Percentiles rank a stretch among this genome's conserved stretches.
These are phyloP conservation scores for Pandemis heparana DNA, from an alignment of 2,888 invertebrate species.

Conservation along the genomic window DNA sequence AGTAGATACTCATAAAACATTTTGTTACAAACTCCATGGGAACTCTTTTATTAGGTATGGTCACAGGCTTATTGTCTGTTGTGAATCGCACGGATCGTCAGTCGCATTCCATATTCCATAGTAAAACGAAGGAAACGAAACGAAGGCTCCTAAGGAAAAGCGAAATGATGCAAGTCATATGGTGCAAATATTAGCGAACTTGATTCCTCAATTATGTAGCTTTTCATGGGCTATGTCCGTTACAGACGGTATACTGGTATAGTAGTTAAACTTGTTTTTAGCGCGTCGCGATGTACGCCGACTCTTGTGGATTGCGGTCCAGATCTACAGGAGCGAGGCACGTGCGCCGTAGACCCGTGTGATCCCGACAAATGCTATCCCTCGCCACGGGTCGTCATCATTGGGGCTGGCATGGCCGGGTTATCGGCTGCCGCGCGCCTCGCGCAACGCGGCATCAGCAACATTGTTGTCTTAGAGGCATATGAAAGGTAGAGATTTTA, in stretches of 20 bases:
- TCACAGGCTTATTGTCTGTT: neutral
- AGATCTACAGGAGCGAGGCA: slow-evolving; percentile 68
- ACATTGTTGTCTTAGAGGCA: slow-evolving; percentile 90
- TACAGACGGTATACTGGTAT: neutral
- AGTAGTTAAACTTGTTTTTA: neutral
- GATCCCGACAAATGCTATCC: slow-evolving; percentile 63
- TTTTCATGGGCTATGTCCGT: neutral
- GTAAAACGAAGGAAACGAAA: no score
- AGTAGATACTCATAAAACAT: neutral
- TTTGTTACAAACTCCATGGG: neutral
- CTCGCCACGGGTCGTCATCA: slow-evolving; percentile 89
- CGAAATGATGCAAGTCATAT: no score
- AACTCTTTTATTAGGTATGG: neutral
- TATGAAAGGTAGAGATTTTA: slow-evolving; percentile 86
- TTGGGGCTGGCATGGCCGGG: slow-evolving; percentile 93
- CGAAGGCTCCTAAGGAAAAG: no score
- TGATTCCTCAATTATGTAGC: neutral
- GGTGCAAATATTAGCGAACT: no score
- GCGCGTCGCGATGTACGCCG: slow-evolving; percentile 50
- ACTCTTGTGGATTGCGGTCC: slow-evolving; percentile 63
- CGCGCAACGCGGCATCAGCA: slow-evolving; percentile 88
- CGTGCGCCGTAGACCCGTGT: slow-evolving; percentile 67
- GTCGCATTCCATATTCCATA: no score
- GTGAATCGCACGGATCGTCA: neutral
- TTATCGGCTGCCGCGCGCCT: slow-evolving; percentile 91